phyloP scores from a whole-genome alignment of 2,113 vertebrate genomes.

The Perca fluviatilis region DNA sequence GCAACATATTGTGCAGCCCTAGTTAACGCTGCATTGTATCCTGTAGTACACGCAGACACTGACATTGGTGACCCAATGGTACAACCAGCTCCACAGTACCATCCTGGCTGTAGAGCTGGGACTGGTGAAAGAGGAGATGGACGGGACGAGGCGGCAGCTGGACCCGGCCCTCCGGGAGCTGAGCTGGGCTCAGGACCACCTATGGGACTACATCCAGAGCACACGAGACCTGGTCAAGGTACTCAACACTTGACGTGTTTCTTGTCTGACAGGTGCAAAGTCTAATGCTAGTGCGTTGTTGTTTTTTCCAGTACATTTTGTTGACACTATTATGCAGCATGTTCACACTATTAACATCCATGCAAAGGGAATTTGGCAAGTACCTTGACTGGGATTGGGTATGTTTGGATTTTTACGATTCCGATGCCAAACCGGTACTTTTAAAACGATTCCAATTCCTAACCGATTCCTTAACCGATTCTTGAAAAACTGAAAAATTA shows the following conservation, averaged over 20 bases:
- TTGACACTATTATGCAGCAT: background rate
- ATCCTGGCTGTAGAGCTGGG: conserved; percentile 79
- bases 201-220: conserved; percentile 81
- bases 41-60: conserved; percentile 80
- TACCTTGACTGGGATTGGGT: no score
- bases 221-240: conserved; percentile 78
- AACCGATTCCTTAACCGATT: no score
- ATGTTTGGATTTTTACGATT: no score
- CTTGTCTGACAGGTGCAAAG: background rate
- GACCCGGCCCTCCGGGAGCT: conserved; percentile 77
- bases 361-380: no score
- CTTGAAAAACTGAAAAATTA: no score
- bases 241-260: background rate
- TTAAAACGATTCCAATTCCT: no score
- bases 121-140: conserved; percentile 73
- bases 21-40: background rate
- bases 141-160: conserved; percentile 73
- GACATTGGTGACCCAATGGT: conserved; percentile 81
- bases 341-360: background rate
- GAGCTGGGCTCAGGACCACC: conserved; percentile 79
- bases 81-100: conserved; percentile 81
- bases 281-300: background rate
- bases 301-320: background rate
- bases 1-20: no score
- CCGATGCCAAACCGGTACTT: no score